phyloP scores from a whole-genome alignment of 2,888 invertebrate species.

The Nymphalis polychloros region DNA sequence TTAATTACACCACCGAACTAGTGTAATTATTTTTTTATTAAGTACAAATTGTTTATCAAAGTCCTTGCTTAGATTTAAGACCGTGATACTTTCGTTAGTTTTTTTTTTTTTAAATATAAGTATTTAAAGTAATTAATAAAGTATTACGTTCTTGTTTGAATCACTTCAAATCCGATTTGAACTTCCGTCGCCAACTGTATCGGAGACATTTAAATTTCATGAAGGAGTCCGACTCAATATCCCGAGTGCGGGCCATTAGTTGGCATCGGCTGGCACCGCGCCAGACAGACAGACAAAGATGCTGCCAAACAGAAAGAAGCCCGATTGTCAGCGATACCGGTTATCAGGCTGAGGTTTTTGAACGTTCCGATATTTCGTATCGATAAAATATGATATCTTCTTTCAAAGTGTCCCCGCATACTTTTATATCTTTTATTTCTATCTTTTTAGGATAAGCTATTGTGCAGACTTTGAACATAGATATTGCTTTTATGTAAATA shows the following conservation, averaged over 20 bases:
- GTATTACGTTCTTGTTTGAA: neutral
- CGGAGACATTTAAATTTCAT: slow-evolving; percentile 34
- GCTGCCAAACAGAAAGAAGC: slow-evolving; percentile 7
- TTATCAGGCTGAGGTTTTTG: slow-evolving; percentile 9
- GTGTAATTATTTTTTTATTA: no score
- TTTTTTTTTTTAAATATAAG: no score
- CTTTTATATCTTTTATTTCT: neutral
- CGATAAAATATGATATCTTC: slow-evolving; percentile 2
- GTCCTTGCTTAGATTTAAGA: no score
- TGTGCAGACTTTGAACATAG: neutral
- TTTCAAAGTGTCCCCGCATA: neutral
- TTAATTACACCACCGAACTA: no score
- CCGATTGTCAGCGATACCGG: slow-evolving; percentile 8
- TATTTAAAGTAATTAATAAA: no score
- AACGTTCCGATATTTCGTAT: neutral
- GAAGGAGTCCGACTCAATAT: slow-evolving; percentile 26
- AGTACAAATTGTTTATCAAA: no score
- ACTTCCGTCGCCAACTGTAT: slow-evolving; percentile 15
- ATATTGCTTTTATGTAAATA: neutral
- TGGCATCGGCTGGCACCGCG: slow-evolving; percentile 25
- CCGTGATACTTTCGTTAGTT: no score
- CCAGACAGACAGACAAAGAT: slow-evolving; percentile 21
- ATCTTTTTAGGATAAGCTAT: neutral
- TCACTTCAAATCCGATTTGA: slow-evolving; percentile 9
- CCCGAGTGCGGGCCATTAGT: slow-evolving; percentile 32